These are phyloP conservation scores for Tyria jacobaeae DNA, from an alignment of 2,888 invertebrate species.

Conservation along the genomic window DNA sequence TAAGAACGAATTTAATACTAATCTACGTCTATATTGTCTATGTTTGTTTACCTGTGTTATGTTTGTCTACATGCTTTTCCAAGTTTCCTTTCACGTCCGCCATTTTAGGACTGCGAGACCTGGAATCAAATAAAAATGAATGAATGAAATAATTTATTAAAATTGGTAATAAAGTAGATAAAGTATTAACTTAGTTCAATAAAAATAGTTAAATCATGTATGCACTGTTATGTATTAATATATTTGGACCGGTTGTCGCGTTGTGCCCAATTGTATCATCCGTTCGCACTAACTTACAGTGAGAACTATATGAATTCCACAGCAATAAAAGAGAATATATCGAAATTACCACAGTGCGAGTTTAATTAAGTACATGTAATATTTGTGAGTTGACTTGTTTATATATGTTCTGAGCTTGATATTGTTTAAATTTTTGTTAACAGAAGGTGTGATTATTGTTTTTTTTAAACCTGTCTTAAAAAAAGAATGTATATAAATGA, in stretches of 20 bases:
- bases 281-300: conserved; percentile 23
- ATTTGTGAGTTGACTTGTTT: not conserved
- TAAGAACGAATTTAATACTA: not conserved
- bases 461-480: not conserved
- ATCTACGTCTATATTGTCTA: not conserved
- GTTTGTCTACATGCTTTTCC: conserved; percentile 71
- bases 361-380: not conserved
- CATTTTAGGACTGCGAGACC: conserved; percentile 56
- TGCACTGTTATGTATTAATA: conserved; percentile 23
- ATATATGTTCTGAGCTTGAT: too few species aligned
- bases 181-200: too few species aligned
- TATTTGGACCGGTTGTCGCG: not conserved
- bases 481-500: too few species aligned
- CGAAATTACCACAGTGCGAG: not conserved
- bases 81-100: conserved; percentile 72
- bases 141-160: too few species aligned
- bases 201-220: conserved; percentile 3
- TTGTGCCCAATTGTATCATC: conserved; percentile 32
- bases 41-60: conserved; percentile 74
- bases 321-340: not conserved
- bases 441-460: not conserved
- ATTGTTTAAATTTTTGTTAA: not conserved
- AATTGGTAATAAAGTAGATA: too few species aligned
- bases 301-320: not conserved
- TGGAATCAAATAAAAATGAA: conserved; percentile 38